Evolutionary conservation across 2,888 invertebrate species (phyloP), one percentile per base, ranked within the genome.

Genomic region (Hirtodrosophila confusa): DNA sequence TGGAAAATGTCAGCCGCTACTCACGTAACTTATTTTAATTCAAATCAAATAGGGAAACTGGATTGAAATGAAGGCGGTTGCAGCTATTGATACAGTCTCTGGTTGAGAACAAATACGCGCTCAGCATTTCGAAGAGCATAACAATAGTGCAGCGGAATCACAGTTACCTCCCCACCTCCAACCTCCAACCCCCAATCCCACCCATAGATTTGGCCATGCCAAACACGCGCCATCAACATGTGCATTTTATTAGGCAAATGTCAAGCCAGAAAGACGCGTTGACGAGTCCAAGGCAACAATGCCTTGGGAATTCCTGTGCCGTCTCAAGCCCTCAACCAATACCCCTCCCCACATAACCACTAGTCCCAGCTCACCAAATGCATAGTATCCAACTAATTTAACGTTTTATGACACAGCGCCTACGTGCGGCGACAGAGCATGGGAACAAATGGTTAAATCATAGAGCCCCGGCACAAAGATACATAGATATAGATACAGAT

Each of bases 21-120:
- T 66, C 84, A 84, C 84, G 86, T 88, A 88, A 83, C 84, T 77
- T 84, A 88, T 84, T 87, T 84, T 88, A 84, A 84, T 88, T 83
- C 71, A 77, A 84, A 83, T 84, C 84, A 75, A 79, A 88, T 68
- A 66, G 71, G 62, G 55, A 63, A 84, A 77, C 75, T 78, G 75
- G 58, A 87, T 78, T 75, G 75, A 76, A 79, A 65, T 62, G 63
- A 40, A 83, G 78, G 35, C 66, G 65, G 58, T 49, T 47, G 64
- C 54, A 55, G 45, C 68, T 62, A 55, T 66, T 70, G 65, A 69
- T 61, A 54, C 56, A 45, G 53, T 51, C 10, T 10, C n/a, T 2
- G 11, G 6, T n/a, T 12, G 12, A 41, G 24, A 37, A 29, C 23
- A 23, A 5, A 56, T 41, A 58, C 72, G 60, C 75, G 64, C 36